Conservation (phyloP, 2,113 vertebrate genomes). For the western clawed frog (Xenopus tropicalis) region UCB_Xtro_10.0 CM004451.2:88347001-88347500, state of each 20-base stretch:
- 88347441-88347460: too few relatives aligned
- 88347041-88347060: slow-evolving; percentile 40
- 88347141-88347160: not conserved
- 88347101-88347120: slow-evolving; percentile 29
- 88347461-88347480: too few relatives aligned
- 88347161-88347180: not conserved
- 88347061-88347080: slow-evolving; percentile 51
- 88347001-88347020: slow-evolving; percentile 78
- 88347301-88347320: too few relatives aligned
- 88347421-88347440: too few relatives aligned
- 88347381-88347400: not conserved
- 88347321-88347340: not conserved
- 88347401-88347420: not conserved
- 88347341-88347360: not conserved
- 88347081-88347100: slow-evolving; percentile 45
- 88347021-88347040: slow-evolving; percentile 71
- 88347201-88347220: slow-evolving; percentile 1
- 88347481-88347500: too few relatives aligned
- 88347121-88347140: not conserved
- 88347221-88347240: slow-evolving; percentile 11
- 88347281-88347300: too few relatives aligned
- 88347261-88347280: too few relatives aligned
- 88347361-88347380: not conserved
- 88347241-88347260: not conserved
- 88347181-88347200: slow-evolving; percentile 34